Conservation (phyloP, 2,113 vertebrate species). For the Aldabrachelys gigantea region DNA sequence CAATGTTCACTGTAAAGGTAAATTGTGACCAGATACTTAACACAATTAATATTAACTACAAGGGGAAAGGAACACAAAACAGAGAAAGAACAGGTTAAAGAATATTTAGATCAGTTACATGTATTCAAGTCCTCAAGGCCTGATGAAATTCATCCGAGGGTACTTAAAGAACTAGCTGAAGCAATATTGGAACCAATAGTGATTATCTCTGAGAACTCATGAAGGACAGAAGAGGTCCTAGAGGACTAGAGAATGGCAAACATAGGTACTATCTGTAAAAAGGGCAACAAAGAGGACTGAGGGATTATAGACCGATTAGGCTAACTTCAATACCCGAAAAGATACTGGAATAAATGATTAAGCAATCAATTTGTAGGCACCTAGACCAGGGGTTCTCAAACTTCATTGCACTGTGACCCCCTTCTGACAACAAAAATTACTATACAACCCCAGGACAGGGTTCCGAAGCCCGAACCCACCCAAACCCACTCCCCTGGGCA, state of each 20-base stretch:
- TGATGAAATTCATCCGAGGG: not conserved
- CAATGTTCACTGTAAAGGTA: not conserved
- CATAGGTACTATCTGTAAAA: not conserved
- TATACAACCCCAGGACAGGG: too few species aligned
- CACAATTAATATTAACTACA: not conserved
- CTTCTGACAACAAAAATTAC: too few species aligned
- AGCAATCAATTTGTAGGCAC: not conserved
- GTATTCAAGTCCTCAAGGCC: not conserved
- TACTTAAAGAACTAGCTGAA: not conserved
- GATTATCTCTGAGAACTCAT: not conserved
- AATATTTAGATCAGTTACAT: not conserved
- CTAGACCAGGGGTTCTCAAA: not conserved
- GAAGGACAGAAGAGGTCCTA: not conserved
- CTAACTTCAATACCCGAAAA: not conserved
- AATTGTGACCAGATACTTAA: not conserved
- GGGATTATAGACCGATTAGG: not conserved
- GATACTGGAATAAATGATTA: not conserved
- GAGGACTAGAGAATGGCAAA: not conserved
- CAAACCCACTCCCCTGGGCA: too few species aligned
- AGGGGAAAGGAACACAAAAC: not conserved
- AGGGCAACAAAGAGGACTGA: not conserved
- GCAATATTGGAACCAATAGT: not conserved
- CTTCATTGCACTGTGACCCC: too few species aligned
- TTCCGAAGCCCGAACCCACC: too few species aligned
- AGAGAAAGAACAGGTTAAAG: not conserved